Conservation (phyloP, 2,888 invertebrate species). For the Campopleginae sp. region DNA sequence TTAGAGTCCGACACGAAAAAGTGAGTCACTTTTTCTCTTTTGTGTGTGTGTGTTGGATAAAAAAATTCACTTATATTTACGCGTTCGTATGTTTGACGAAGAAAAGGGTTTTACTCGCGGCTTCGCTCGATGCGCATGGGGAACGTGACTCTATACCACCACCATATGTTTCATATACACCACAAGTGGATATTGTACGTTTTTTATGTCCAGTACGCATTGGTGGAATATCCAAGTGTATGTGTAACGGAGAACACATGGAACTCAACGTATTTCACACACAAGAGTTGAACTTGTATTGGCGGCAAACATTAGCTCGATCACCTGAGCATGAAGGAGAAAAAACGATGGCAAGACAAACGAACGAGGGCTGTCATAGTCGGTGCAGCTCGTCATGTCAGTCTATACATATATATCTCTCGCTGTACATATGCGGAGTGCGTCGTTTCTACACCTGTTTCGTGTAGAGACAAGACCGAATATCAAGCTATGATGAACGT, state of each 20-base stretch:
- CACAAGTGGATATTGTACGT: conserved; percentile 28
- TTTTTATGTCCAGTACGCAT: conserved; percentile 9
- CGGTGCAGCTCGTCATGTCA: conserved; percentile 45
- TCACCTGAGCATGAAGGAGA: conserved; percentile 78
- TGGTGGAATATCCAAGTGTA: conserved; percentile 3
- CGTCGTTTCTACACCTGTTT: conserved; percentile 56
- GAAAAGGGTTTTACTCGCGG: conserved; percentile 15
- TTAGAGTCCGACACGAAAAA: not conserved
- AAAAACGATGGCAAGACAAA: conserved; percentile 46
- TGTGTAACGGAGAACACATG: not conserved
- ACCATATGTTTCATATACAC: conserved; percentile 21
- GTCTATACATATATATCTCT: not conserved
- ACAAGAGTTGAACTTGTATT: conserved; percentile 38
- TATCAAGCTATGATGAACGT: not conserved
- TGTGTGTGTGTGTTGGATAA: not conserved
- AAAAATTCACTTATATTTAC: not conserved
- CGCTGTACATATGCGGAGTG: not conserved
- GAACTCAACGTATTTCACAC: not conserved
- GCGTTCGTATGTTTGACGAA: not conserved
- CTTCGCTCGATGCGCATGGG: conserved; percentile 49
- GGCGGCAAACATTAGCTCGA: conserved; percentile 71
- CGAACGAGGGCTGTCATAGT: conserved; percentile 48
- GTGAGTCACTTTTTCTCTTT: not conserved
- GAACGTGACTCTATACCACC: conserved; percentile 46
- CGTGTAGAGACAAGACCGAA: conserved; percentile 13